Conservation (phyloP, 2,113 vertebrate species). For the Cyrtonyx montezumae region DNA sequence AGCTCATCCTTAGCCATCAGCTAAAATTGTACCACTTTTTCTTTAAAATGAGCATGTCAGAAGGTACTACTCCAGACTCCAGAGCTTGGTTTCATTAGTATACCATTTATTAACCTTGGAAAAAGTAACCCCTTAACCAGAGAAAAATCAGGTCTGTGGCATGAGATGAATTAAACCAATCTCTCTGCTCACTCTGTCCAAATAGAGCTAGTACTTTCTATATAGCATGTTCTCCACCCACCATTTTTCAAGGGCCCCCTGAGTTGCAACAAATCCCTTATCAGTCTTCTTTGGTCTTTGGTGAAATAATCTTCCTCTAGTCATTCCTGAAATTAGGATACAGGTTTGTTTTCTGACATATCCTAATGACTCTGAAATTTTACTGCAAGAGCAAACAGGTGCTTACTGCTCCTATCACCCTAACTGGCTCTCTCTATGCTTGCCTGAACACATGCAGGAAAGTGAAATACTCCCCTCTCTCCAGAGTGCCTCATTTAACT, state of each 20-base stretch:
- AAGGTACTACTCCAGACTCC: background rate
- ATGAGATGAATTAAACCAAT: background rate
- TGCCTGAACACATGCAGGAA: background rate
- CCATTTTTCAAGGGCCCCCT: background rate
- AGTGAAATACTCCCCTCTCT: background rate
- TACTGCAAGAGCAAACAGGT: background rate
- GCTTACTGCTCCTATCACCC: background rate
- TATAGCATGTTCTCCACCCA: background rate
- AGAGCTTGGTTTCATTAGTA: background rate
- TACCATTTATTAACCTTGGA: background rate
- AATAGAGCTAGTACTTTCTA: background rate
- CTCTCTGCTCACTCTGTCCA: fast-evolving
- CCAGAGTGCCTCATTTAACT: background rate
- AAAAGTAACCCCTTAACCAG: background rate
- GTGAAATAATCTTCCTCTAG: background rate
- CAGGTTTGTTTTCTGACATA: background rate
- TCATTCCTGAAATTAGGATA: background rate
- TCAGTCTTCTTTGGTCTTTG: background rate
- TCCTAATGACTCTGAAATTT: background rate
- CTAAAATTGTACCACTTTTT: background rate
- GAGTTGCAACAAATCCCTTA: background rate
- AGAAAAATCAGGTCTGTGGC: background rate
- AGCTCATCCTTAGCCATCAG: background rate
- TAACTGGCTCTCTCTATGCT: background rate
- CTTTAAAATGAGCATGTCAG: background rate